Evolutionary conservation across 2,113 vertebrate genomes (phyloP).

Genomic region (Morone chrysops): DNA sequence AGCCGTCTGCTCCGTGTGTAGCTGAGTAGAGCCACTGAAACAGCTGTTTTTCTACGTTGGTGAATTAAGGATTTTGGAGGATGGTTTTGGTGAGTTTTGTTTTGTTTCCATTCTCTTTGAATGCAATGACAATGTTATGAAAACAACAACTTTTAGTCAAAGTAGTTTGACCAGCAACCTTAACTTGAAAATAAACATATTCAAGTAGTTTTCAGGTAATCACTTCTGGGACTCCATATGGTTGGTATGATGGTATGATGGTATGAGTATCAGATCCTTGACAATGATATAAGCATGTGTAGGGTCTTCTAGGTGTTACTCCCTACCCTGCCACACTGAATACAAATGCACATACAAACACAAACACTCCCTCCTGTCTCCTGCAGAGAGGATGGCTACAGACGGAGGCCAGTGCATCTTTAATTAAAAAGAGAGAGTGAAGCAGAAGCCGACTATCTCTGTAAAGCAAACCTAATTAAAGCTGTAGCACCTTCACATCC

Average conservation of each 20-base stretch:
- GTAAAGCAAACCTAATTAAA: constrained; percentile 74
- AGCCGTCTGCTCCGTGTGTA: no score
- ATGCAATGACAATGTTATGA: no score
- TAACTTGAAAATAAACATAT: no score
- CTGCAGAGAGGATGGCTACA: constrained; percentile 20
- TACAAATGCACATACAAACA: neutral
- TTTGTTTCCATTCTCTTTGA: no score
- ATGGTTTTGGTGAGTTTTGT: no score
- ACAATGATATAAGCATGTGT: neutral
- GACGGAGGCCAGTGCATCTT: constrained; percentile 38
- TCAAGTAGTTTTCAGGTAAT: no score
- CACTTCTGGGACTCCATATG: neutral
- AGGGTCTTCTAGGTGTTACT: neutral
- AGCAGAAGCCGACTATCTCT: constrained; percentile 39
- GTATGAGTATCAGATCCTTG: neutral
- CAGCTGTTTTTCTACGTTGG: no score
- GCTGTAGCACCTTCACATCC: constrained; percentile 33
- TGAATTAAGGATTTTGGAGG: no score
- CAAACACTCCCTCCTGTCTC: neutral
- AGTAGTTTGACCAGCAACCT: no score
- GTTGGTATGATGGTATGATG: neutral
- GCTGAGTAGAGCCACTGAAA: no score
- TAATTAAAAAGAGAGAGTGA: constrained; percentile 63
- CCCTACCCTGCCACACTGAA: neutral
- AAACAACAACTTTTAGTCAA: no score